Percentiles rank a stretch among this genome's conserved stretches.
Evolutionary conservation across 2,888 invertebrate genomes (phyloP).

Genomic region (Melanchra persicariae): DNA sequence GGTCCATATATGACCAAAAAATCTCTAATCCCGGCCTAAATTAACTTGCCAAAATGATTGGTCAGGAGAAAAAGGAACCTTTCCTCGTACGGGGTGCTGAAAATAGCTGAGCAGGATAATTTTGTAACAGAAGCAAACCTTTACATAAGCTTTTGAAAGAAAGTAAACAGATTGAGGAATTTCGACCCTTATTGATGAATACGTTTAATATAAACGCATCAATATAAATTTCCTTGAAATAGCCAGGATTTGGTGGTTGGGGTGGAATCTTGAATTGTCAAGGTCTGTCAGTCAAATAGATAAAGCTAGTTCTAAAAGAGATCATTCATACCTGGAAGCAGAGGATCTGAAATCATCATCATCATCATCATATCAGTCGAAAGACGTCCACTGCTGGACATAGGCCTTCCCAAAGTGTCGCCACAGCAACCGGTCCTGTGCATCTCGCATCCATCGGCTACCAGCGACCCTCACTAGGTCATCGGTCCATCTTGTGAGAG

Average conservation of each 20-base stretch:
- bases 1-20: conserved; percentile 12
- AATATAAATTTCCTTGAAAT: background rate
- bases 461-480: too few species aligned
- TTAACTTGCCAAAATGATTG: conserved; percentile 44
- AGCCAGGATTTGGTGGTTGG: background rate
- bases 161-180: too few species aligned
- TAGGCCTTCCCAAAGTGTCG: too few species aligned
- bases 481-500: too few species aligned
- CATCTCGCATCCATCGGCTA: too few species aligned
- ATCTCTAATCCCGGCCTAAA: conserved; percentile 27
- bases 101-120: conserved; percentile 10
- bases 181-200: background rate
- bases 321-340: background rate
- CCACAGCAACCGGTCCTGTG: too few species aligned
- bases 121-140: background rate
- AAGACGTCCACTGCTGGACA: too few species aligned
- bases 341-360: too few species aligned
- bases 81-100: background rate
- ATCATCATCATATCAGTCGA: too few species aligned
- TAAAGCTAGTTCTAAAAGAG: too few species aligned
- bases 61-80: conserved; percentile 11
- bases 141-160: background rate
- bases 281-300: too few species aligned
- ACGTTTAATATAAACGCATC: background rate
- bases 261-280: too few species aligned